Conservation (phyloP, 2,113 vertebrate species). For the Hemicordylus capensis region DNA sequence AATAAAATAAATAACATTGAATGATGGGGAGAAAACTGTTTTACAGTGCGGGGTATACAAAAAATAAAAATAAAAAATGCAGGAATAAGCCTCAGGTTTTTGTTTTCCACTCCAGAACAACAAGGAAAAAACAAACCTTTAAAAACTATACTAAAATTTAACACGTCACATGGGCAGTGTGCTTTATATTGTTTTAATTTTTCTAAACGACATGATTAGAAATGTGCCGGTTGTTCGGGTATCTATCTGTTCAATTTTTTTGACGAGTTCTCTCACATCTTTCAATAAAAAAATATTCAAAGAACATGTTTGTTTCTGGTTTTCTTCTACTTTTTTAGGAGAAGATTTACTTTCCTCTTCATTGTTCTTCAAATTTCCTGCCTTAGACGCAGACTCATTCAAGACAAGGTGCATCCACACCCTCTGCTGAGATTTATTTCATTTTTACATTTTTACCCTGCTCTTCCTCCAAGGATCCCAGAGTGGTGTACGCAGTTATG, state of each 20-base stretch:
- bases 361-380: background rate
- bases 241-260: conserved; percentile 76
- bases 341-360: background rate
- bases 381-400: too few species aligned
- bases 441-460: too few species aligned
- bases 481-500: too few species aligned
- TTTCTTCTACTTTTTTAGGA: conserved; percentile 2
- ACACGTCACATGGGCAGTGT: conserved; percentile 70
- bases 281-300: conserved; percentile 87
- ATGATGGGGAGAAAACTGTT: conserved; percentile 8
- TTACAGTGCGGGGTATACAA: conserved; percentile 72
- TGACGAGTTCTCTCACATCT: conserved; percentile 87
- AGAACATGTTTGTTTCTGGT: conserved; percentile 38
- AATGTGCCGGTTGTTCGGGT: conserved; percentile 89
- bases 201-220: conserved; percentile 77
- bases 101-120: conserved; percentile 87
- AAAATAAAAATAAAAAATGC: conserved; percentile 66
- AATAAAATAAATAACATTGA: background rate
- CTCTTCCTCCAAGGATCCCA: too few species aligned
- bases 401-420: too few species aligned
- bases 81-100: conserved; percentile 92
- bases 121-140: conserved; percentile 60
- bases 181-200: conserved; percentile 77
- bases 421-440: too few species aligned
- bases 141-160: conserved; percentile 60